Percentiles rank a stretch among this genome's conserved stretches.
These are phyloP conservation scores for Anoplius nigerrimus DNA, from an alignment of 2,888 invertebrate genomes.

Conservation along the genomic window DNA sequence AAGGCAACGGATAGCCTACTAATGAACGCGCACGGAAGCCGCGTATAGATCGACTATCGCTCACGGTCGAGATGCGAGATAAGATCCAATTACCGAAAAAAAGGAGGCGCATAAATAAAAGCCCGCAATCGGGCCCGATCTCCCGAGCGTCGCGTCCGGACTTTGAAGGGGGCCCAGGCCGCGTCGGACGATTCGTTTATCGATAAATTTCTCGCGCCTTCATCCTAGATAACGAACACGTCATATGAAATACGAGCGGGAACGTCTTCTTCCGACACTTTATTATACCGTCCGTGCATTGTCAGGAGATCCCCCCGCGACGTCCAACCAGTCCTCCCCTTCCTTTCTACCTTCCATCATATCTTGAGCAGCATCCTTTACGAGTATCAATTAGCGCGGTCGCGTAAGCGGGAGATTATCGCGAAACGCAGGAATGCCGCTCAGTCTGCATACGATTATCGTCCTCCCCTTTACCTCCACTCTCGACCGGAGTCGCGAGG, in stretches of 20 bases:
- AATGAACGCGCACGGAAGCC: constrained; percentile 52
- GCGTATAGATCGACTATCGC: constrained; percentile 37
- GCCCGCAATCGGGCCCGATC: constrained; percentile 33
- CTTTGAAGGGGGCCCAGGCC: constrained; percentile 24
- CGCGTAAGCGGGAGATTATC: too few species aligned
- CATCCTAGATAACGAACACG: constrained; percentile 1
- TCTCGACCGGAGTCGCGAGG: too few species aligned
- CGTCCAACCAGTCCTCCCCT: too few species aligned
- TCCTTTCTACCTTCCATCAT: too few species aligned
- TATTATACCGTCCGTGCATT: neutral
- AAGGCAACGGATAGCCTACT: constrained; percentile 35
- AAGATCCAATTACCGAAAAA: constrained; percentile 46
- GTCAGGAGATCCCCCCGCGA: neutral
- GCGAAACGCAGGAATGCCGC: too few species aligned
- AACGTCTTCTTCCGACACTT: constrained; percentile 4
- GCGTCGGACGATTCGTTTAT: constrained; percentile 33
- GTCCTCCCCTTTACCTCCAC: too few species aligned
- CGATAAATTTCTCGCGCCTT: constrained; percentile 41
- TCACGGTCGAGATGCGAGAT: constrained; percentile 45
- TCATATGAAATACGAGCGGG: neutral
- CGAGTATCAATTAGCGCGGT: too few species aligned
- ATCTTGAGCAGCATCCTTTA: too few species aligned
- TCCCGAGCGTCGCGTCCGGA: constrained; percentile 10
- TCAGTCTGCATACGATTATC: too few species aligned
- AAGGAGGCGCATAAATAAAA: constrained; percentile 46